A percentile compares a stretch with the other conserved stretches of the same genome.
Conservation (phyloP, 2,888 invertebrate genomes). For the Leptodirus hochenwartii region DNA sequence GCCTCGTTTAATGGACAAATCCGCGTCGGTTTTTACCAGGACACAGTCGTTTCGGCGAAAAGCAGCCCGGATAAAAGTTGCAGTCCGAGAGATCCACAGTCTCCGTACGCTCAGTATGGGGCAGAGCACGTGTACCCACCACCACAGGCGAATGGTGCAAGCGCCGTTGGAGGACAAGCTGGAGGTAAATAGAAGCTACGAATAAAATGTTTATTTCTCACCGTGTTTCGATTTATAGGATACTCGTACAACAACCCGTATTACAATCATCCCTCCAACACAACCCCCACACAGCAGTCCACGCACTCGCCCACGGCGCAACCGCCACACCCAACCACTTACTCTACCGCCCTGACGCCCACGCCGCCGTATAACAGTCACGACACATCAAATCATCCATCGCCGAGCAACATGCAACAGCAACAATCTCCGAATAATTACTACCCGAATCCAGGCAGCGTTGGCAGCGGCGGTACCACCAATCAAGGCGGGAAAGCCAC, state of each 20-base stretch:
- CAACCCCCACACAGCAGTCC: neutral
- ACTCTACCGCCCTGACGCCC: too few relatives aligned
- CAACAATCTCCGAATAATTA: slow-evolving; percentile 9
- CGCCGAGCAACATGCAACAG: slow-evolving; percentile 9
- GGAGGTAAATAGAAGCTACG: too few relatives aligned
- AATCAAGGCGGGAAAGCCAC: too few relatives aligned
- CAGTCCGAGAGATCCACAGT: slow-evolving; percentile 51
- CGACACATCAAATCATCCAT: too few relatives aligned
- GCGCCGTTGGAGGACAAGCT: too few relatives aligned
- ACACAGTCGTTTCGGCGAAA: slow-evolving; percentile 65
- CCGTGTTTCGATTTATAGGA: too few relatives aligned
- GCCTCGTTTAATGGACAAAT: slow-evolving; percentile 66
- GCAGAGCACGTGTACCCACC: slow-evolving; percentile 38
- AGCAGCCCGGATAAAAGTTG: slow-evolving; percentile 73
- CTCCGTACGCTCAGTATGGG: slow-evolving; percentile 34
- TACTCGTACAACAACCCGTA: too few relatives aligned
- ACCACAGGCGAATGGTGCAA: slow-evolving; percentile 16
- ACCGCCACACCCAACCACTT: too few relatives aligned
- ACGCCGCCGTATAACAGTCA: too few relatives aligned
- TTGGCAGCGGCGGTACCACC: too few relatives aligned
- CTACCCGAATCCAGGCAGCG: too few relatives aligned
- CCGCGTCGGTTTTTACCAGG: slow-evolving; percentile 77
- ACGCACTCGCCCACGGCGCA: neutral
- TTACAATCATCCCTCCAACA: neutral
- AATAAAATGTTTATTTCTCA: too few relatives aligned